Base-by-base conservation (phyloP, 2,113 vertebrate species). In the Melanerpes aurifrons region DNA sequence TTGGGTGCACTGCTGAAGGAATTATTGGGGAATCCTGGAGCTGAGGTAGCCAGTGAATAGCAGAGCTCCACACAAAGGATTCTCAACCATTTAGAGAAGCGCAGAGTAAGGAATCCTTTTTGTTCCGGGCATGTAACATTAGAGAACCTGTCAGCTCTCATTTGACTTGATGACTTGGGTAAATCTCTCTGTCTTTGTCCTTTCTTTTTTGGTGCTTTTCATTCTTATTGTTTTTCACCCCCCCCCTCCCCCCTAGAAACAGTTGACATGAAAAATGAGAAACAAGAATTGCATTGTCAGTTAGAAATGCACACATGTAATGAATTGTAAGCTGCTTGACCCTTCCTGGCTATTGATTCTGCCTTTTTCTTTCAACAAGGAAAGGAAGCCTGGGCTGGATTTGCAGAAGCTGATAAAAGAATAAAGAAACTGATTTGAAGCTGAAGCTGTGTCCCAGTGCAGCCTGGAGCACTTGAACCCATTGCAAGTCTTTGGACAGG, bases 61-160 rank as follows among this genome's bases (percentile, higher is more conserved):
- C 67, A 37, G 12, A 47, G 80, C 22, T 29, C 17, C 11, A 71
- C 68, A 95, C 90, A 89, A 89, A 95, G 53, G 66, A 43, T 92
- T 53, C 87, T 61, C 91, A 6, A 56, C 50, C 72, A 19, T 43
- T 64, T 28, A 2, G 20, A 79, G 92, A 95, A 24, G 43, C 64
- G 74, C 71, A 83, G 54, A 93, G 77, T 3, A 45, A 96, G 71
- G 81, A 94, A 93, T 91, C 90, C 68, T 85, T 89, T 97, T 93
- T 96, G 91, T 96, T 92, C 88, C 58, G 73, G 81, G 45, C 92
- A 69, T 89, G 96, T 80, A 96, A 79, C 95, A 92, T 72, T 48
- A 93, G 89, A 82, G 90, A 91, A 95, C 66, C 87, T 93, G 94
- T 97, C 96, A 96, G 93, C 91, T 94, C 20, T 85, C 88, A 92